Evolutionary conservation across 1,140 invertebrate genomes (phyloP).

Genomic region (Rhopalosiphum padi): DNA sequence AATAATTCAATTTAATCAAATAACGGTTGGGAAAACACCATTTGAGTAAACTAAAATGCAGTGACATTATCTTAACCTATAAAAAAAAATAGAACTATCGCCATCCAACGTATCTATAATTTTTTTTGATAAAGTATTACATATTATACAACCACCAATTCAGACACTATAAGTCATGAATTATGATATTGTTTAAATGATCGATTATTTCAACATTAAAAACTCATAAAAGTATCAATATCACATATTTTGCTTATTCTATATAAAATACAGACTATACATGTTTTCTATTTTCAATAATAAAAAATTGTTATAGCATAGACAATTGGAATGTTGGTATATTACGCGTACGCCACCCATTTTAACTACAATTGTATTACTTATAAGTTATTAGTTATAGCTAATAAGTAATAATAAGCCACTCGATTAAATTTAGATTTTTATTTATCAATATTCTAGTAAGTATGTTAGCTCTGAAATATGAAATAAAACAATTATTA

Average conservation of each 20-base stretch:
- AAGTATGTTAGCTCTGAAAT: not conserved
- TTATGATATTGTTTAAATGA: not conserved
- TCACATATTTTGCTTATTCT: not conserved
- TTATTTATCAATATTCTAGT: not conserved
- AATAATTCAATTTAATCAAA: conserved; percentile 9
- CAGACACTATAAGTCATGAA: not conserved
- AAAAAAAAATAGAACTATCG: not conserved
- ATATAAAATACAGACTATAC: not conserved
- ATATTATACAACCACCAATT: not conserved
- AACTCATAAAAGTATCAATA: not conserved
- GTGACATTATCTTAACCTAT: not conserved
- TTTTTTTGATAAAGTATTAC: not conserved
- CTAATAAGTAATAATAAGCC: too few species aligned
- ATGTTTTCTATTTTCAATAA: too few species aligned
- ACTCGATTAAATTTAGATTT: not conserved
- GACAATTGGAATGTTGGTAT: not conserved
- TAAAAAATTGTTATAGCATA: not conserved
- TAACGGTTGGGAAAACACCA: not conserved
- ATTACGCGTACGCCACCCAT: not conserved
- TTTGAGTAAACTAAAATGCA: not conserved
- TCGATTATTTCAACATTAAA: not conserved
- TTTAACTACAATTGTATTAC: not conserved
- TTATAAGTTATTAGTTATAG: too few species aligned
- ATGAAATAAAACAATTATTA: not conserved
- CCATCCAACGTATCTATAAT: not conserved